Evolutionary conservation across 2,888 invertebrate genomes (phyloP).

Genomic region (Harpagoxenus sublaevis): DNA sequence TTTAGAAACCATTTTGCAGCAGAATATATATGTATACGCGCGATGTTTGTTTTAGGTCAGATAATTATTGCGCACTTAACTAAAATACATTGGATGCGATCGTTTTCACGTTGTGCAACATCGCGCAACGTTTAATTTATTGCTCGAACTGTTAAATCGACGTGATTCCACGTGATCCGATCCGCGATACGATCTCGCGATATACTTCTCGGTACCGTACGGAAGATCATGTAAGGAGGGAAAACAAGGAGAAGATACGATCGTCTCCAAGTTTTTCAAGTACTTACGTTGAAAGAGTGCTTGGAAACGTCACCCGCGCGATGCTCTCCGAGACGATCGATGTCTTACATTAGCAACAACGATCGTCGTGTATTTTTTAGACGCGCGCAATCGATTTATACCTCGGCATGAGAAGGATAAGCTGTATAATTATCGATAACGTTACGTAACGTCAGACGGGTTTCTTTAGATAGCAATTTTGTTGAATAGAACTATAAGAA

Average conservation of each 20-base stretch:
- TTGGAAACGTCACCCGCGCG: neutral
- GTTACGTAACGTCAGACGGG: constrained; percentile 24
- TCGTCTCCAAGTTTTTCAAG: constrained; percentile 50
- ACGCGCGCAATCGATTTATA: constrained; percentile 2
- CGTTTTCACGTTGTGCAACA: constrained; percentile 4
- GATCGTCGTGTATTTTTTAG: constrained; percentile 18
- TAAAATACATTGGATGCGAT: neutral
- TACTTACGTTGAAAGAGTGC: neutral
- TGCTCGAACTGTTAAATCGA: constrained; percentile 77
- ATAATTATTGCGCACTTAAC: constrained; percentile 1
- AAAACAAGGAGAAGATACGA: constrained; percentile 56
- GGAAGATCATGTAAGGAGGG: constrained; percentile 54
- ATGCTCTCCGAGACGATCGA: neutral
- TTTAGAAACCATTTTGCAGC: neutral
- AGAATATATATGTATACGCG: neutral
- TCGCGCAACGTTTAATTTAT: constrained; percentile 80
- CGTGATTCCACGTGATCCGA: constrained; percentile 61
- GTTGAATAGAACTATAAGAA: neutral
- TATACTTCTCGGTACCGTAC: constrained; percentile 41
- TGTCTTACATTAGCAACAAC: neutral
- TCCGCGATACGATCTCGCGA: constrained; percentile 52
- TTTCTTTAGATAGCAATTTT: constrained; percentile 29
- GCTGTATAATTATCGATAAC: constrained; percentile 14
- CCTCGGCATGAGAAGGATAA: constrained; percentile 26
- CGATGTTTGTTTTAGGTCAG: neutral